These are phyloP conservation scores for Nothoprocta perdicaria DNA, from an alignment of 2,113 vertebrate genomes.

Conservation along the genomic window DNA sequence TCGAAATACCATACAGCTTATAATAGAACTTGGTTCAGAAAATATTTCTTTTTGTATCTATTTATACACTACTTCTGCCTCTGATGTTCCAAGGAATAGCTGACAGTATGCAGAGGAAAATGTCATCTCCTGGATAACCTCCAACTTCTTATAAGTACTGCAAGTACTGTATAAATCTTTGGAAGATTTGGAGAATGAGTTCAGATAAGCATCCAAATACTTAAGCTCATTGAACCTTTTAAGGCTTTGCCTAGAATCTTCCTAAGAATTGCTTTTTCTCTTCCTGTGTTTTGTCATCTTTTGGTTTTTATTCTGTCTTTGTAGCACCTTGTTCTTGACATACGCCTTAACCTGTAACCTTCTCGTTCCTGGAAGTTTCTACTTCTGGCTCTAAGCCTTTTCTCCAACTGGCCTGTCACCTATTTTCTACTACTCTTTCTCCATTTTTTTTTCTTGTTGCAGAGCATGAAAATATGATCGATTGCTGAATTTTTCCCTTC, in stretches of 20 bases:
- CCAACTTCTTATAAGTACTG: neutral
- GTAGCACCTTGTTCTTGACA: neutral
- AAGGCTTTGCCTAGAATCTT: neutral
- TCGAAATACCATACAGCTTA: neutral
- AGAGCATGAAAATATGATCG: neutral
- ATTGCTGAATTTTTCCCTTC: neutral
- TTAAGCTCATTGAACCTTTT: neutral
- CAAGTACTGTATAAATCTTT: neutral
- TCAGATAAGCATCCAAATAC: neutral
- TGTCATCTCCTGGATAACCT: neutral
- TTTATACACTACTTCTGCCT: neutral
- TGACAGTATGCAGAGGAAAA: neutral
- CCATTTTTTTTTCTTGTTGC: neutral
- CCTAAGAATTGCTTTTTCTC: neutral
- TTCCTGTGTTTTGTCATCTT: neutral
- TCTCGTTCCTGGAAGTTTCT: neutral
- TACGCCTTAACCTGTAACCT: neutral
- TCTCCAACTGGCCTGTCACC: neutral
- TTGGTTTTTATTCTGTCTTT: neutral
- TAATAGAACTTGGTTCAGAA: neutral
- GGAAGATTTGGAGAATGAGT: neutral
- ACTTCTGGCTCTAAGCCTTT: neutral
- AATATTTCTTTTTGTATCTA: neutral
- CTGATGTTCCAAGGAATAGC: neutral
- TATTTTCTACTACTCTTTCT: neutral